Conservation (phyloP, 1,140 invertebrate species). For the Megalopta genalis region DNA sequence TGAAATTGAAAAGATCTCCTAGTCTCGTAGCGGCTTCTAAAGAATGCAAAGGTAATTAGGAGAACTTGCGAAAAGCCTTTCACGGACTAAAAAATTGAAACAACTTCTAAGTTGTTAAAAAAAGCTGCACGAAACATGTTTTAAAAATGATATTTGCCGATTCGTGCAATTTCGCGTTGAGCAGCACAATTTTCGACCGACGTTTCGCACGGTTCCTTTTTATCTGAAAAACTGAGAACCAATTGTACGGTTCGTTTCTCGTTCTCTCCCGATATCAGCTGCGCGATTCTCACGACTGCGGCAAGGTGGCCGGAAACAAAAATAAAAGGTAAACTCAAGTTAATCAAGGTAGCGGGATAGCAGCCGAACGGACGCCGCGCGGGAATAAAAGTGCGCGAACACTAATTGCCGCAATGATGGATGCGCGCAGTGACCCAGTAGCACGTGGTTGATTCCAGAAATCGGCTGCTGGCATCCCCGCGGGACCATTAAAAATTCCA, state of each 20-base stretch:
- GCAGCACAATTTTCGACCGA: no score
- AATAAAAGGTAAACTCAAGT: conserved; percentile 3
- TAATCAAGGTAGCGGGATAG: neutral
- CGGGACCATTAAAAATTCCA: conserved; percentile 67
- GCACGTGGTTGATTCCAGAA: conserved; percentile 56
- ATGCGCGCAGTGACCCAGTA: conserved; percentile 60
- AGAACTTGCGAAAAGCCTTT: no score
- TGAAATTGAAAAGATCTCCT: neutral
- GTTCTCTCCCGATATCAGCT: conserved; percentile 38
- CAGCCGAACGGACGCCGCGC: neutral
- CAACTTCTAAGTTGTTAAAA: no score
- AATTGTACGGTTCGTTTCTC: conserved; percentile 44
- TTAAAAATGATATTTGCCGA: no score
- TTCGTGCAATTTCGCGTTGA: no score
- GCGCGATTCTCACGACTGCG: conserved; percentile 34
- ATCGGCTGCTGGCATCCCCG: conserved; percentile 49
- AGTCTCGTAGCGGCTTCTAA: no score
- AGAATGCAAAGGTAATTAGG: no score
- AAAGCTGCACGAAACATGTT: no score
- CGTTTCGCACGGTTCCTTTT: no score
- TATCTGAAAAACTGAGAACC: conserved; percentile 26
- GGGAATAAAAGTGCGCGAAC: conserved; percentile 59
- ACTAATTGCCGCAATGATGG: conserved; percentile 63
- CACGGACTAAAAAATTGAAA: no score
- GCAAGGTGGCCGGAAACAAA: neutral